These are phyloP conservation scores for Balanococcus diminutus DNA, from an alignment of 2,888 invertebrate species.

Conservation along the genomic window DNA sequence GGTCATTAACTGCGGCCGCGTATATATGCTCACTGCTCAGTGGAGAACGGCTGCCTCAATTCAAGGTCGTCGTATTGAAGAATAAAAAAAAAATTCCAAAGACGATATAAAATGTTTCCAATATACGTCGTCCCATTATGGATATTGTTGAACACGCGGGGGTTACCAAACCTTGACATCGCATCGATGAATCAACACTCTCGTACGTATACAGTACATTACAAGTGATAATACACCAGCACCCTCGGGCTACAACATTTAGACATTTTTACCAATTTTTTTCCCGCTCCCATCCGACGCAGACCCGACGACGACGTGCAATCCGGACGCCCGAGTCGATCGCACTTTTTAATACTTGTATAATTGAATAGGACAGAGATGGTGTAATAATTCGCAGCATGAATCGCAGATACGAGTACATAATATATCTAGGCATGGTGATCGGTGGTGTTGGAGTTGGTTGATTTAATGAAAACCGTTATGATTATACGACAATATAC, in stretches of 20 bases:
- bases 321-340: background rate
- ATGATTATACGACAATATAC: background rate
- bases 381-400: slow-evolving; percentile 31
- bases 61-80: slow-evolving; percentile 16
- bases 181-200: slow-evolving; percentile 22
- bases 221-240: background rate
- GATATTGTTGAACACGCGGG: slow-evolving; percentile 47
- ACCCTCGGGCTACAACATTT: background rate
- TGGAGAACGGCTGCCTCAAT: background rate
- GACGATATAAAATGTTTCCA: slow-evolving; percentile 38
- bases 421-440: background rate
- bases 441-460: background rate
- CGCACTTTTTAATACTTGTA: background rate
- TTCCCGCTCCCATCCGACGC: background rate
- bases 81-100: slow-evolving; percentile 34
- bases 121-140: slow-evolving; percentile 36
- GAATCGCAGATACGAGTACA: background rate
- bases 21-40: background rate
- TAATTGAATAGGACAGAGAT: slow-evolving; percentile 1
- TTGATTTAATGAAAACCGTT: slow-evolving; percentile 23
- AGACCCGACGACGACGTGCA: no score
- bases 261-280: background rate
- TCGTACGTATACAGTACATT: background rate
- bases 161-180: slow-evolving; percentile 53
- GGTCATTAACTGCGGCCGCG: slow-evolving; percentile 44